Conservation (phyloP, 2,113 vertebrate genomes). For the Vicugna pacos region DNA sequence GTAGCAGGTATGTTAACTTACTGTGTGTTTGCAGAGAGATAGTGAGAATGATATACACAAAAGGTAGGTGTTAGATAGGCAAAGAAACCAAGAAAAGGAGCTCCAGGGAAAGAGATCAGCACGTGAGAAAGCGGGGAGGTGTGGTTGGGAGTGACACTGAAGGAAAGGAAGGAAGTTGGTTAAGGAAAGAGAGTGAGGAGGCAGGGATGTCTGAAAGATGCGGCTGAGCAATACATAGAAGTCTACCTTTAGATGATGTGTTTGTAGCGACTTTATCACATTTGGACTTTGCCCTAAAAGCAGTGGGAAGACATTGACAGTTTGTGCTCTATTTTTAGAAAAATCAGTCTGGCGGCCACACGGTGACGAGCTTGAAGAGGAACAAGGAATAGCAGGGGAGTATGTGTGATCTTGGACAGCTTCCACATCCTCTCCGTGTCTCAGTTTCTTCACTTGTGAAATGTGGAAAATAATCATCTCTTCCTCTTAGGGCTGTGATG, state of each 20-base stretch:
- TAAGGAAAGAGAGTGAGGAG: background rate
- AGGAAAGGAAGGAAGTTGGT: background rate
- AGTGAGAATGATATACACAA: background rate
- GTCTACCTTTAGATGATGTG: background rate
- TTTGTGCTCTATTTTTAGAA: conserved; percentile 26
- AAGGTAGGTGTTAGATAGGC: background rate
- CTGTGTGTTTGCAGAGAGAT: background rate
- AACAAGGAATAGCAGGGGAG: background rate
- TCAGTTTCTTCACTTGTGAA: background rate
- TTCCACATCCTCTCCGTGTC: background rate
- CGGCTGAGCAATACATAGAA: background rate
- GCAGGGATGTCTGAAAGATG: background rate
- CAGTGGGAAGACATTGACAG: background rate
- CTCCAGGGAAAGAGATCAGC: background rate
- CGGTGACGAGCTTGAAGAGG: background rate
- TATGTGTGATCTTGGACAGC: background rate
- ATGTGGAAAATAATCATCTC: background rate
- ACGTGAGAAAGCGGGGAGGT: background rate
- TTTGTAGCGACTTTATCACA: background rate
- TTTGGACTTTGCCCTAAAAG: background rate
- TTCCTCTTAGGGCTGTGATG: background rate
- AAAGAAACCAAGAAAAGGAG: background rate
- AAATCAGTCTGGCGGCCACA: background rate
- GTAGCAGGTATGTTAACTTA: background rate
- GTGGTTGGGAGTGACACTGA: background rate